Conservation (phyloP, 23 tunicate genomes). For the Styela plicata region DNA sequence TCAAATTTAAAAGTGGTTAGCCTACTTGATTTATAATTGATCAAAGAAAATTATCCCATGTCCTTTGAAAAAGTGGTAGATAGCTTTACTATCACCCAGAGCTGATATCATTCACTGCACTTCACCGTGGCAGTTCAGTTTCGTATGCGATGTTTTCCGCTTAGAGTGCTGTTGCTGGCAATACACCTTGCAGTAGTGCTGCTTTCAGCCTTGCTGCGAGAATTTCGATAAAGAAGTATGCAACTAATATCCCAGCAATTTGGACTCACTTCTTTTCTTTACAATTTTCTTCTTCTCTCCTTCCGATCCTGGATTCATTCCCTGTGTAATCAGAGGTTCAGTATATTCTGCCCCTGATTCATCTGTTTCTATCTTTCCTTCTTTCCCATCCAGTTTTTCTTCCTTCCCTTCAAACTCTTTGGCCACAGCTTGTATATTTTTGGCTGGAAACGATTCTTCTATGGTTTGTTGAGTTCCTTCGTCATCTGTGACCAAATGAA, state of each 20-base stretch:
- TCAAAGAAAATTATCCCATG: no score
- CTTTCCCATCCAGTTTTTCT: background rate
- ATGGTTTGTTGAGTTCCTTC: background rate
- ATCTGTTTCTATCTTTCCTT: background rate
- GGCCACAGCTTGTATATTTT: background rate
- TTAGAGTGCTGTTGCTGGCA: no score
- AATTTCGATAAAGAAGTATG: background rate
- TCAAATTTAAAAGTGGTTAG: no score
- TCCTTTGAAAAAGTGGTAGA: no score
- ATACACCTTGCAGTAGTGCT: no score
- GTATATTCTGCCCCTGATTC: constrained; percentile 14
- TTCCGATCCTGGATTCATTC: background rate
- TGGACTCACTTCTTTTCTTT: background rate
- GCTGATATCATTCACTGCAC: no score
- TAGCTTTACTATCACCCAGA: no score
- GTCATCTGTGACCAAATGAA: background rate
- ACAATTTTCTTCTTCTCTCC: background rate
- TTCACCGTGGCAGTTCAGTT: no score
- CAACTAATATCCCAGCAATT: background rate
- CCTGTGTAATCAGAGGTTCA: constrained; percentile 8
- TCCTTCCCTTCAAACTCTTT: background rate
- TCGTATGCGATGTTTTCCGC: no score
- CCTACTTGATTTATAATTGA: no score
- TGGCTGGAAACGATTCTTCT: background rate
- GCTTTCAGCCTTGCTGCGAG: no score